phyloP scores from a whole-genome alignment of 2,888 invertebrate genomes.

The Drosophila kambysellisi region DNA sequence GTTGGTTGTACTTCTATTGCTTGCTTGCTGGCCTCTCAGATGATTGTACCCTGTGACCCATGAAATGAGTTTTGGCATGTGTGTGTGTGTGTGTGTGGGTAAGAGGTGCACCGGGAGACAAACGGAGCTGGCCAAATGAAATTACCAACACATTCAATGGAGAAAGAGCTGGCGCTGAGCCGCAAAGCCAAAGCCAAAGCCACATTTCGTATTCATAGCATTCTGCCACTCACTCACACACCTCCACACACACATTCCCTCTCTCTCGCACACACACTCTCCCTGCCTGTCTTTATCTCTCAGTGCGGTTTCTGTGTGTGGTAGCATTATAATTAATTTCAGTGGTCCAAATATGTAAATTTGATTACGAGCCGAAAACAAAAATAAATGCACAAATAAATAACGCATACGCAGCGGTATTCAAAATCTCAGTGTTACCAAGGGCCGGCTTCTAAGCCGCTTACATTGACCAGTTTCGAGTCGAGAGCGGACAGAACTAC shows the following conservation, averaged over 20 bases:
- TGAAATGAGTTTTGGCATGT: conserved; percentile 85
- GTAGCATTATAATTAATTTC: conserved; percentile 76
- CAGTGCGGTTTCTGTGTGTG: conserved; percentile 44
- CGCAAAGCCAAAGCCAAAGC: conserved; percentile 54
- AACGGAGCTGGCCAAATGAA: conserved; percentile 54
- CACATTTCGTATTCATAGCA: conserved; percentile 76
- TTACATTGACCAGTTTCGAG: conserved; percentile 69
- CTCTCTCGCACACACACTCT: background rate
- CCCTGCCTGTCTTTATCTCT: conserved; percentile 25
- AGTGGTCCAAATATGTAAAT: conserved; percentile 76
- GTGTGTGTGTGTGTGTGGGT: conserved; percentile 69
- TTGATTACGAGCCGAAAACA: conserved; percentile 63
- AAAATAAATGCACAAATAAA: conserved; percentile 64
- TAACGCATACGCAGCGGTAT: conserved; percentile 66
- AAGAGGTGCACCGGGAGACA: conserved; percentile 22
- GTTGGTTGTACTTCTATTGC: conserved; percentile 44
- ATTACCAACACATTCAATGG: conserved; percentile 64
- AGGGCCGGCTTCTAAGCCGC: conserved; percentile 66
- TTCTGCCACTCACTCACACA: conserved; percentile 25
- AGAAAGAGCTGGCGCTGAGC: conserved; percentile 57
- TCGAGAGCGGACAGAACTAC: conserved; percentile 5
- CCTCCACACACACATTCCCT: background rate
- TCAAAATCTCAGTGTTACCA: conserved; percentile 34
- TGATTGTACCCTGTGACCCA: conserved; percentile 85
- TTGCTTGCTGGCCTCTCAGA: conserved; percentile 52